These are phyloP conservation scores for Halcyon badia DNA, from an alignment of 2,797 vertebrate species.

Conservation along the genomic window DNA sequence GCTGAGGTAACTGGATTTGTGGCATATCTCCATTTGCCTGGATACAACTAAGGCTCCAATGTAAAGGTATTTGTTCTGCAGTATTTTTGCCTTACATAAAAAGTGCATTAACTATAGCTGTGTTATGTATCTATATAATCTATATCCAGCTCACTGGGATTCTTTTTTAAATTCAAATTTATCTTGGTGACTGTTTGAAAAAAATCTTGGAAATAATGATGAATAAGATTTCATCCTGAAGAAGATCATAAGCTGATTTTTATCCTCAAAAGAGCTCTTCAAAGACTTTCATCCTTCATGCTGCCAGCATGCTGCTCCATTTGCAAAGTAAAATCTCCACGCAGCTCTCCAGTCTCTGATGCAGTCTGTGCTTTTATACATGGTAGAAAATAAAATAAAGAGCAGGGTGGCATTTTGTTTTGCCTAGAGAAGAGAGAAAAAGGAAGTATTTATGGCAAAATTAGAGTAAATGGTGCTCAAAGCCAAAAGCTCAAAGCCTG, in stretches of 20 bases:
- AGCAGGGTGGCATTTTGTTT: not conserved
- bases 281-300: conserved; percentile 66
- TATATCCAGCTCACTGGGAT: not conserved
- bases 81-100: not conserved
- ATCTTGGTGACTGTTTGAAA: not conserved
- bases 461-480: not conserved
- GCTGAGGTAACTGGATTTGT: not conserved
- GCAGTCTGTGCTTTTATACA: not conserved
- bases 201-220: not conserved
- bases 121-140: not conserved
- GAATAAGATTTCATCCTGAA: conserved; percentile 26
- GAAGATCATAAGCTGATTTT: conserved; percentile 39
- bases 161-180: not conserved
- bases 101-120: not conserved
- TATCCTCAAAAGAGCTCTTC: conserved; percentile 58
- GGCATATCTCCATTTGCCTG: not conserved
- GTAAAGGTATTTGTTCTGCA: not conserved
- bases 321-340: conserved; percentile 44
- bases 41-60: not conserved
- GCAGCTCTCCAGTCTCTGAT: not conserved
- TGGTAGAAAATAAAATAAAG: not conserved
- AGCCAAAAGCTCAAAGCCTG: not conserved
- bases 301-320: conserved; percentile 40
- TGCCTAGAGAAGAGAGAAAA: not conserved
- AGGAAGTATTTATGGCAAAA: not conserved